Evolutionary conservation across 1,140 invertebrate genomes (phyloP).

Genomic region (Choristoneura fumiferana): DNA sequence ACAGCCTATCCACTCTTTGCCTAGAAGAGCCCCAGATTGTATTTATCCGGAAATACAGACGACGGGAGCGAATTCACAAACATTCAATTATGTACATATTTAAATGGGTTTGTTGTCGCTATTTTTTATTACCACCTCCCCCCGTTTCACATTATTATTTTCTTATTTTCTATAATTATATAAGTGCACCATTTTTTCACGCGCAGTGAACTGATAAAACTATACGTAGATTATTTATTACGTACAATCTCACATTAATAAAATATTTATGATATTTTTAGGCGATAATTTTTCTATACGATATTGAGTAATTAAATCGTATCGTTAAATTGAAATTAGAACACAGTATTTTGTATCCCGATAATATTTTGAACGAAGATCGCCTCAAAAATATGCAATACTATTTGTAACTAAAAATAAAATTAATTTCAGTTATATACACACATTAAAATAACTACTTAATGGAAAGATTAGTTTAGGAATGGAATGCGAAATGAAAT

Average conservation of each 20-base stretch:
- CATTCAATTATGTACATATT: neutral
- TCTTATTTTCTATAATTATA: neutral
- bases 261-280: constrained; percentile 9
- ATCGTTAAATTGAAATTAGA: no score
- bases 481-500: constrained; percentile 7
- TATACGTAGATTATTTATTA: constrained; percentile 3
- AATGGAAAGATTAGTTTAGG: constrained; percentile 11
- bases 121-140: neutral
- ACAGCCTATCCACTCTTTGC: no score
- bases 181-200: constrained; percentile 3
- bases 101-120: neutral
- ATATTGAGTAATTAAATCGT: neutral
- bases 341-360: neutral
- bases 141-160: constrained; percentile 5
- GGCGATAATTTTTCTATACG: neutral
- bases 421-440: constrained; percentile 15
- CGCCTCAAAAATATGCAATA: constrained; percentile 9
- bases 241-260: constrained; percentile 13
- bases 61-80: no score
- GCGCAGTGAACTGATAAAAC: neutral
- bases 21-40: no score
- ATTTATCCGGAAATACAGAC: no score
- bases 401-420: neutral
- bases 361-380: neutral
- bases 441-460: constrained; percentile 8